Evolutionary conservation across 2,888 invertebrate species (phyloP).

Genomic region (Malacosoma neustria): DNA sequence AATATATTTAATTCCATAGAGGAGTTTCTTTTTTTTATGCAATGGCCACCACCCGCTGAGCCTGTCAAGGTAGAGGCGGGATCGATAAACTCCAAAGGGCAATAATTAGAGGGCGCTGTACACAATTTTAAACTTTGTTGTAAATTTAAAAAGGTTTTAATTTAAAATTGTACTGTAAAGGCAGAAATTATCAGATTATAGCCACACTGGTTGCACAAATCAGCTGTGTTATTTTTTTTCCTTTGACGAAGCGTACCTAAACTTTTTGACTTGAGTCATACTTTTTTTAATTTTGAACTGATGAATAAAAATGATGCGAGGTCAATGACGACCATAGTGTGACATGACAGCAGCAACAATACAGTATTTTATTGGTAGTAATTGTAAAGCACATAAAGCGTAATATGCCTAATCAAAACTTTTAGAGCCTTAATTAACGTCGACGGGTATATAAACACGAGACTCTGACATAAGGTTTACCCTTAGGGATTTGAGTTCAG

Average conservation of each 20-base stretch:
- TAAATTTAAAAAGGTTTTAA: neutral
- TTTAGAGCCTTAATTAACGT: no score
- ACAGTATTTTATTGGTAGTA: no score
- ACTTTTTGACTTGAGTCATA: neutral
- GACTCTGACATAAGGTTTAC: no score
- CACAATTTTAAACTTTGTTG: neutral
- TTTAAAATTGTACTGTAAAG: neutral
- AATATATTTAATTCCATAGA: neutral
- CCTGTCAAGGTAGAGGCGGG: constrained; percentile 3
- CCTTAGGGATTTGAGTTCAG: no score
- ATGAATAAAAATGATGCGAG: neutral
- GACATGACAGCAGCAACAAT: no score
- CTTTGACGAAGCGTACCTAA: neutral
- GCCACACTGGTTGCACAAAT: neutral
- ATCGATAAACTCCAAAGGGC: constrained; percentile 1
- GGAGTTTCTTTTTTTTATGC: neutral
- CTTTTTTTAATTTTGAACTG: neutral
- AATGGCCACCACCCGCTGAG: constrained; percentile 3
- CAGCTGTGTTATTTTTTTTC: neutral
- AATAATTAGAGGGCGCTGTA: neutral
- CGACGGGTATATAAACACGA: no score
- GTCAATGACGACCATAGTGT: neutral
- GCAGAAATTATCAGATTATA: neutral
- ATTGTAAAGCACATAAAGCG: no score
- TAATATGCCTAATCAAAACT: no score